These are phyloP conservation scores for Channa striata DNA, from an alignment of 2,797 vertebrate genomes.

Conservation along the genomic window DNA sequence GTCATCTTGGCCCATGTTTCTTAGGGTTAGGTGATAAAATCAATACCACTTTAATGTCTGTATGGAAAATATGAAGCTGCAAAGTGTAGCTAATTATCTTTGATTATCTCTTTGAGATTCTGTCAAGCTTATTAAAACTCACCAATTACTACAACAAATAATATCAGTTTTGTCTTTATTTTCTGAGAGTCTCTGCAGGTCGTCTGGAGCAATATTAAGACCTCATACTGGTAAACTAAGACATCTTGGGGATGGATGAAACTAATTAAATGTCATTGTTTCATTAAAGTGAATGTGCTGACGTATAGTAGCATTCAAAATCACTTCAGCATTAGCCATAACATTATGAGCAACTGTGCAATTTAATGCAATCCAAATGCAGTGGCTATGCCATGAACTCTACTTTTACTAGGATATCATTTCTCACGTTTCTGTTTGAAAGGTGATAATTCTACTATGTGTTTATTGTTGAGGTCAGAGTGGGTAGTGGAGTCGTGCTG, in stretches of 20 bases:
- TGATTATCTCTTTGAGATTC: not conserved
- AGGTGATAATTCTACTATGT: too few relatives aligned
- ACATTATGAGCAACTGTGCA: too few relatives aligned
- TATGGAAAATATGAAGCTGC: not conserved
- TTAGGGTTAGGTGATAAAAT: not conserved
- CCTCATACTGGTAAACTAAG: not conserved
- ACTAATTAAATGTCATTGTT: not conserved
- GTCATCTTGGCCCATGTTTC: not conserved
- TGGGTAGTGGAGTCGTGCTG: too few relatives aligned
- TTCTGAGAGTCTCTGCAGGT: not conserved
- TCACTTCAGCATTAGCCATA: not conserved
- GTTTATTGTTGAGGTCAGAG: too few relatives aligned
- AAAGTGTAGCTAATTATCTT: not conserved
- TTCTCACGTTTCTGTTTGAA: too few relatives aligned
- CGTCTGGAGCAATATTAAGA: not conserved
- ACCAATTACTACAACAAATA: not conserved
- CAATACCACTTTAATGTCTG: not conserved
- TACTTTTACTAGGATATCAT: too few relatives aligned
- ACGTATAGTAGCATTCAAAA: not conserved
- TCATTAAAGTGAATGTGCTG: slow-evolving; percentile 14
- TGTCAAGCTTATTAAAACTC: not conserved
- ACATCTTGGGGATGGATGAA: not conserved
- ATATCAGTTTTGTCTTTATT: not conserved
- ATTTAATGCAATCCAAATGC: too few relatives aligned
- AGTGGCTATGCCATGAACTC: too few relatives aligned